phyloP scores from a whole-genome alignment of 92 coral and sea anemone species.

The Epizoanthus stellaris region DNA sequence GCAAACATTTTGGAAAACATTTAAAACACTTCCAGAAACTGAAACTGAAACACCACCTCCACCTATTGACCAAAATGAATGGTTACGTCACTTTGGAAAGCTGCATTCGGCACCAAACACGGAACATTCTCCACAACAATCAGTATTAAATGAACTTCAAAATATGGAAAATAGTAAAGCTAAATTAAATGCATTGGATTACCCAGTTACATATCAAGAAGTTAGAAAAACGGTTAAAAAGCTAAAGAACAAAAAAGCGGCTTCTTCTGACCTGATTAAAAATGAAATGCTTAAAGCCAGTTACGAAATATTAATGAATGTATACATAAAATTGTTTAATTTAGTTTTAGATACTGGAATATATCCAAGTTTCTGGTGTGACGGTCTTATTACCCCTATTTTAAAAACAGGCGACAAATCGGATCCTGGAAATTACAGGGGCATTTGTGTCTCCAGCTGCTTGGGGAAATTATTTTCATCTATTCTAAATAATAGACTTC shows the following conservation, averaged over 20 bases:
- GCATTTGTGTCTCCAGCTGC: slow-evolving; percentile 52
- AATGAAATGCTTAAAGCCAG: slow-evolving; percentile 40
- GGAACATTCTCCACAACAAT: slow-evolving; percentile 32
- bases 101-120: too few relatives aligned
- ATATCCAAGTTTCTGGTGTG: slow-evolving; percentile 30
- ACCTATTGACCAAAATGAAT: slow-evolving; percentile 26
- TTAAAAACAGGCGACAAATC: slow-evolving; percentile 13
- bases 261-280: slow-evolving; percentile 48
- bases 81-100: slow-evolving; percentile 16
- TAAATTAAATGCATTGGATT: slow-evolving; percentile 15
- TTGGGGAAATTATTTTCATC: slow-evolving; percentile 55
- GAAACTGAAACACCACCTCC: background rate
- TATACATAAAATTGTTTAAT: slow-evolving; percentile 47
- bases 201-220: slow-evolving; percentile 32
- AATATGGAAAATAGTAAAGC: background rate
- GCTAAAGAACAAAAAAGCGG: slow-evolving; percentile 51
- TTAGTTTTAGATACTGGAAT: slow-evolving; percentile 41
- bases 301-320: slow-evolving; percentile 43
- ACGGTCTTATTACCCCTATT: slow-evolving; percentile 11
- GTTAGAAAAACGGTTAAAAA: background rate
- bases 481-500: slow-evolving; percentile 47
- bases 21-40: too few relatives aligned
- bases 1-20: too few relatives aligned
- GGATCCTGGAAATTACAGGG: slow-evolving; percentile 8
- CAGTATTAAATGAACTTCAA: background rate